Evolutionary conservation across 2,797 vertebrate genomes (phyloP), one percentile per base, ranked within the genome.

Genomic region (Labroides dimidiatus): DNA sequence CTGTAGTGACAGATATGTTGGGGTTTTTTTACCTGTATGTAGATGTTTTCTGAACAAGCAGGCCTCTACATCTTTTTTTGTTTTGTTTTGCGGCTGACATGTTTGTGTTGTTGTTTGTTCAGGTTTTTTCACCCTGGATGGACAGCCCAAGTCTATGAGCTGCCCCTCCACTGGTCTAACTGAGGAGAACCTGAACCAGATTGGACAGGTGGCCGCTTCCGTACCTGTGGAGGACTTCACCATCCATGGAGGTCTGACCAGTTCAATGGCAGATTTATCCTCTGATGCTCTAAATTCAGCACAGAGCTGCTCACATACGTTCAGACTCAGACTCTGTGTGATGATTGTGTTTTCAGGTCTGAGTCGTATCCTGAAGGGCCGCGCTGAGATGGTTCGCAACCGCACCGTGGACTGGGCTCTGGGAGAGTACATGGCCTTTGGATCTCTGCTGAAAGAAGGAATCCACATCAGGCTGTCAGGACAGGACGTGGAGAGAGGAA

Each of bases 101-200:
- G 93, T 89, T 82, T 30, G 24, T 37, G 20, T 64, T n/a, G 23
- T 51, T 1, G 16, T 72, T 30, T 33, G 4, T 51, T 48, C 77
- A 99, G 97, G 95, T 89, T 99, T 99, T 53, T 99, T 99, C 91
- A 98, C 95, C 0, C 89, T 96, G 85, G 97, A 99, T 0, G 97
- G 97, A 4, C 96, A 97, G 59, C 97, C 97, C 0, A 94, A 96
- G 72, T 97, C 95, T 62, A 96, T 99, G 97, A 95, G 91, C 79
- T 97, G 96, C 79, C 94, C 95, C 0, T 96, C 97, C 12, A 98
- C 97, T 0, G 97, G 97, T 0, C 91, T 99, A 66, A 92, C 85
- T 0, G 97, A 99, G 33, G 96, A 97, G 0, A 85, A 95, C 70
- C 90, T 99, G 56, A 55, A 62, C 0, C 94, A 97, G 65, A 97